Base-by-base conservation (phyloP, 1,140 invertebrate species). In the Bactericera cockerelli region DNA sequence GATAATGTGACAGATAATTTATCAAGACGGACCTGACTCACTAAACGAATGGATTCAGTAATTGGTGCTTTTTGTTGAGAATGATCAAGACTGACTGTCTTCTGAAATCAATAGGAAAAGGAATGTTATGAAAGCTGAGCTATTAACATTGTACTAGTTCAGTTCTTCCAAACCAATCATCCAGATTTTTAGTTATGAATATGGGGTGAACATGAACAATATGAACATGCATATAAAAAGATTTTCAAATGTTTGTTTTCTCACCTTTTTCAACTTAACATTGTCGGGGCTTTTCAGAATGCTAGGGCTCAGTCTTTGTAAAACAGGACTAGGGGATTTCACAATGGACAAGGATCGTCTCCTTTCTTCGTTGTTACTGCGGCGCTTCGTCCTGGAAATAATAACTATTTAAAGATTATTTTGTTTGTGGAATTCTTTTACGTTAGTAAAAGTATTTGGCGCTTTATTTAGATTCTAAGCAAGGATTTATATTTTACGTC, bases 21-120 rank as follows among this genome's bases (percentile, higher is more conserved):
- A n/a, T n/a, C n/a, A n/a, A n/a, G n/a, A n/a, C n/a, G n/a, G n/a
- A 87, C 87, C 13, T 87, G 87, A 67, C 86, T 89, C 57, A 86
- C 84, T 2, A 86, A 89, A 59, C 87, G 77, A 56, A 90, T 69
- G 1, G 86, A 89, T 70, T 90, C 87, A 28, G 86, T 86, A 64
- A 86, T 89, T 53, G 87, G 71, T n/a, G 86, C 86, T 71, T 89
- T 89, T 24, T 87, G 75, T 24, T 61, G 56, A 2, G 53, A 61
- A 25, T 56, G 49, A 56, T 61, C 53, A 8, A 16, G 42, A 49
- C 42, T 49, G n/a, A 49, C 19, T 49, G 42, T 49, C 8, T 49
- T 49, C 42, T 49, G 42, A 49, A 49, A 49, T 8, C 28, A 31
- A 13, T 31, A 4, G 28, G 28, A 31, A 31, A 31, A n/a, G n/a